phyloP scores from a whole-genome alignment of 2,888 invertebrate genomes.

The Leucania comma region DNA sequence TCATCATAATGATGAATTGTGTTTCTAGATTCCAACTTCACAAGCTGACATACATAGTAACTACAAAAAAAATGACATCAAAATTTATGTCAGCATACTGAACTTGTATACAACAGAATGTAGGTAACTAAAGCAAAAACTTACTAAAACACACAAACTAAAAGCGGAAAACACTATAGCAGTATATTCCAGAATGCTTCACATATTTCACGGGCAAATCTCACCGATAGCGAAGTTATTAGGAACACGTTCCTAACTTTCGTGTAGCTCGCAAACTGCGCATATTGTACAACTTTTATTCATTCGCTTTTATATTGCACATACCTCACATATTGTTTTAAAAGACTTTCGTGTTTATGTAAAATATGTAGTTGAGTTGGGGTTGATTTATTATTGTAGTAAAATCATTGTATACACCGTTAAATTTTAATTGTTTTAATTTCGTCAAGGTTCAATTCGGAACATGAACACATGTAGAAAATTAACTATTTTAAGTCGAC shows the following conservation, averaged over 20 bases:
- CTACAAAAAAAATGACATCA: too few relatives aligned
- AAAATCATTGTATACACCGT: too few relatives aligned
- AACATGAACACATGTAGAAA: too few relatives aligned
- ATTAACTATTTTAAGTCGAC: too few relatives aligned
- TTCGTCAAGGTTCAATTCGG: too few relatives aligned
- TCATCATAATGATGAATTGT: too few relatives aligned
- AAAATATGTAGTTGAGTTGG: background rate
- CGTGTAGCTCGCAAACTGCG: conserved; percentile 48
- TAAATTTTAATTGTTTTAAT: too few relatives aligned
- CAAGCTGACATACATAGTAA: too few relatives aligned
- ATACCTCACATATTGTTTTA: conserved; percentile 37
- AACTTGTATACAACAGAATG: too few relatives aligned
- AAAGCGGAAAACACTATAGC: conserved; percentile 10
- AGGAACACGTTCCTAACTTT: conserved; percentile 59
- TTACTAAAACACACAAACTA: background rate
- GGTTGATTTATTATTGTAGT: background rate
- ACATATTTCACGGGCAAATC: conserved; percentile 65
- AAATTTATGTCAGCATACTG: too few relatives aligned
- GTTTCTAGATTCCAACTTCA: too few relatives aligned
- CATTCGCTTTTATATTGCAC: conserved; percentile 58
- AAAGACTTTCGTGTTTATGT: conserved; percentile 29
- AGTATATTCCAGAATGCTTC: conserved; percentile 58
- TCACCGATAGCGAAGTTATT: conserved; percentile 64
- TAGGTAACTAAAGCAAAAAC: background rate
- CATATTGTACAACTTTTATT: conserved; percentile 60